Evolutionary conservation across 2,888 invertebrate species (phyloP).

Genomic region (Rhimphoctona megacephalus): DNA sequence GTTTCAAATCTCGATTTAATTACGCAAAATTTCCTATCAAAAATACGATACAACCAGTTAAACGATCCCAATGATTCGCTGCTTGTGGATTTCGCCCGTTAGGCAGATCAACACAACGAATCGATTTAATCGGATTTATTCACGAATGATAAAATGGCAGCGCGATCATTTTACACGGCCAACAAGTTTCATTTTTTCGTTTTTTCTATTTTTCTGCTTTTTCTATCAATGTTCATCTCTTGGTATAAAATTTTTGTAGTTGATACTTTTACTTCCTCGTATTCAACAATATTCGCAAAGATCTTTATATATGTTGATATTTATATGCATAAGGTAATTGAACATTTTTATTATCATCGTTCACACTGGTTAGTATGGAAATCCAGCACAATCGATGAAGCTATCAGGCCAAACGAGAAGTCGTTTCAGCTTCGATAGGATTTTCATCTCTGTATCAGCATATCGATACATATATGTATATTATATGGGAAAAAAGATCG

Average conservation of each 20-base stretch:
- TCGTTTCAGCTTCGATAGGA: constrained; percentile 56
- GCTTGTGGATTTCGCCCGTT: constrained; percentile 37
- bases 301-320: constrained; percentile 14
- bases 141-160: constrained; percentile 44
- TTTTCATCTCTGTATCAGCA: constrained; percentile 52
- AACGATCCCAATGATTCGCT: constrained; percentile 8
- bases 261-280: constrained; percentile 1
- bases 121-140: constrained; percentile 53
- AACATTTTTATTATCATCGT: constrained; percentile 45
- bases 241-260: not conserved
- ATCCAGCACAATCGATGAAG: constrained; percentile 59
- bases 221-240: not conserved
- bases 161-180: constrained; percentile 27
- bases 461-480: not conserved
- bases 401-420: constrained; percentile 59
- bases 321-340: constrained; percentile 18
- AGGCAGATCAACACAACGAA: constrained; percentile 55
- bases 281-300: constrained; percentile 28
- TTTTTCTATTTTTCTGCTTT: not conserved
- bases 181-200: not conserved
- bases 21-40: constrained; percentile 58
- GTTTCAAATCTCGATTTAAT: constrained; percentile 62
- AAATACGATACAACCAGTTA: constrained; percentile 42
- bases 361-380: constrained; percentile 60
- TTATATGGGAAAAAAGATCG: constrained; percentile 28